Evolutionary conservation across 2,113 vertebrate species (phyloP), one percentile per base, ranked within the genome.

Genomic region (Oncorhynchus kisutch): DNA sequence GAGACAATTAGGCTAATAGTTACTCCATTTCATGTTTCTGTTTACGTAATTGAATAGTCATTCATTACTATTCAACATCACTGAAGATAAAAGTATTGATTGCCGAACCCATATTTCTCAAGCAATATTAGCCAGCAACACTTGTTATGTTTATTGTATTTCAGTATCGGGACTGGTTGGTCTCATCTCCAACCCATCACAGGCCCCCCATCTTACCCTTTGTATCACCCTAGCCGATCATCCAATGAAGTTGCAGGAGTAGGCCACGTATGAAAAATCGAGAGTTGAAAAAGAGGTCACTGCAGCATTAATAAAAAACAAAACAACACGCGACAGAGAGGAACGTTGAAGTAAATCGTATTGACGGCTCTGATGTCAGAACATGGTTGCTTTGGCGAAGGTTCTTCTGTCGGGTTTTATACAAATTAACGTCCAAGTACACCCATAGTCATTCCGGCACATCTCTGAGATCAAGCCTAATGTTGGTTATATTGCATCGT

Each of bases 271-370:
- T 87, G 84, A 90, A 82, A 90, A 88, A 84, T 82, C 76, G 84
- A 87, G 91, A 87, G 93, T 92, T 94, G 89, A 93, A 86, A 93
- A 91, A 91, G 83, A 92, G 93, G 91, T 93, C 93, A 94, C 69
- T 65, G 83, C 82, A 51, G 77, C 84, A 78, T 74, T 88, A 87
- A 87, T 88, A 2, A 2, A 34, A 74, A 84, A 86, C 86, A 74
- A 83, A 86, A 86, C 83, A 83, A 78, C 84, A 89, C 85, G 84
- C 85, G 85, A 78, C 68, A 72, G 83, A 69, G 81, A 72, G 68
- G 73, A 77, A 68, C 57, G 67, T 76, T 72, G 64, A 72, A 71
- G 34, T 77, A 75, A 81, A 80, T 87, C 72, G 65, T 79, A 85
- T 81, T 76, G 82, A 83, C 77, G 83, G 51, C 3, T 88, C 84